A percentile compares a stretch with the other conserved stretches of the same genome.
phyloP scores from a whole-genome alignment of 2,888 invertebrate species.

The Anodontia alba region DNA sequence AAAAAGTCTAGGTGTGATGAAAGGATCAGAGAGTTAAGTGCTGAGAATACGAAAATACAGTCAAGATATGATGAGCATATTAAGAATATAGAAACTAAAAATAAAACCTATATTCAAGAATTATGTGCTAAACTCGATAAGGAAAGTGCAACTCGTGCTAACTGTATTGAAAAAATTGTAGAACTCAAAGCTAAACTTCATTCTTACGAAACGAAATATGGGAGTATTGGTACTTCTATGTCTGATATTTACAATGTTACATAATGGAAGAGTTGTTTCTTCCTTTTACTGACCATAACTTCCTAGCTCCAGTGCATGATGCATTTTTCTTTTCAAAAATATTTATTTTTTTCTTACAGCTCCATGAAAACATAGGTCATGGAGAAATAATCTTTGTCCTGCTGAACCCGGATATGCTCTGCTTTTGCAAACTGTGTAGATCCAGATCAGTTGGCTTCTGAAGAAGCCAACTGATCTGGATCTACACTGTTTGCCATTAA shows the following conservation, averaged over 20 bases:
- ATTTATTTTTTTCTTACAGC: too few species aligned
- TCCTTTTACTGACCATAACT: too few species aligned
- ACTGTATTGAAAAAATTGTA: slow-evolving; percentile 75
- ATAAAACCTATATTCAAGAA: slow-evolving; percentile 63
- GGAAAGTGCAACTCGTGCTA: slow-evolving; percentile 72
- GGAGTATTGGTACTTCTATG: slow-evolving; percentile 41
- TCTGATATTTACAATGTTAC: background rate
- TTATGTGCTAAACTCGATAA: slow-evolving; percentile 68
- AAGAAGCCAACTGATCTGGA: too few species aligned
- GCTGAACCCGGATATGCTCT: too few species aligned
- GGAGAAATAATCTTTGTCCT: too few species aligned
- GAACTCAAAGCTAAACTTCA: slow-evolving; percentile 74
- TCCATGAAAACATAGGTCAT: too few species aligned
- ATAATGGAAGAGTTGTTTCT: background rate
- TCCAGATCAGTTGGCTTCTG: too few species aligned
- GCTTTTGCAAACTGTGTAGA: too few species aligned
- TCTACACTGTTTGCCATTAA: too few species aligned
- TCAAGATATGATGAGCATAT: slow-evolving; percentile 73
- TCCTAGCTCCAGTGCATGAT: too few species aligned
- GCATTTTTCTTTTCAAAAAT: too few species aligned
- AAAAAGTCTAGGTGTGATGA: slow-evolving; percentile 59
- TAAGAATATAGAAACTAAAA: slow-evolving; percentile 63
- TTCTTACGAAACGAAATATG: slow-evolving; percentile 75
- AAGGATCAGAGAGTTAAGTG: slow-evolving; percentile 59
- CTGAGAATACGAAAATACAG: slow-evolving; percentile 65